Percentiles rank a stretch among this genome's conserved stretches.
Conservation (phyloP, 1,140 invertebrate genomes). For the Prorops nasuta region DNA sequence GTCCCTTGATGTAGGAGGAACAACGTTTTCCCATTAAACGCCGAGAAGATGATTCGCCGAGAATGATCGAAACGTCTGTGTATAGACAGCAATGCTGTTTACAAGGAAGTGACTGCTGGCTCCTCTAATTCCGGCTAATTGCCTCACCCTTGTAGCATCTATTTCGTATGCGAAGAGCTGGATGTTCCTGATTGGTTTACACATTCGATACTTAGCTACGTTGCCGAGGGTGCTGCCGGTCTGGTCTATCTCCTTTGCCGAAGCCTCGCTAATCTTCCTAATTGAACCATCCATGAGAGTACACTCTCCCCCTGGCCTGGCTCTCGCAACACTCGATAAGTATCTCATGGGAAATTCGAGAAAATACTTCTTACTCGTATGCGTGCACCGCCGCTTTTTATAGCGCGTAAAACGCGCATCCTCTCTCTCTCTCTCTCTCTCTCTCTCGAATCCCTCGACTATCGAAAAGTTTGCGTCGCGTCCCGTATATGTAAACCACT, state of each 20-base stretch:
- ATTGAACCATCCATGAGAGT: slow-evolving; percentile 14
- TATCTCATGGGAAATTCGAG: too few species aligned
- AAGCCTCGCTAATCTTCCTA: slow-evolving; percentile 29
- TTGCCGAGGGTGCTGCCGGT: background rate
- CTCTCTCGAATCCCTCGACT: background rate
- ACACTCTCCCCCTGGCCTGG: too few species aligned
- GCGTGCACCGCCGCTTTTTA: background rate
- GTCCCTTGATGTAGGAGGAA: too few species aligned
- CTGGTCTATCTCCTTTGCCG: slow-evolving; percentile 21
- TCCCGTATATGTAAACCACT: too few species aligned
- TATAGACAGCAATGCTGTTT: too few species aligned
- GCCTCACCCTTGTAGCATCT: background rate
- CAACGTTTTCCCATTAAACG: too few species aligned
- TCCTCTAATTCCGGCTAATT: slow-evolving; percentile 38
- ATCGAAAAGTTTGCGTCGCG: background rate
- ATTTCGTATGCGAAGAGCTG: background rate
- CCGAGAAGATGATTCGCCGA: slow-evolving; percentile 10
- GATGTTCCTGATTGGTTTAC: slow-evolving; percentile 14
- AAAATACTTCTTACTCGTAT: too few species aligned
- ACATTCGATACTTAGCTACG: slow-evolving; percentile 21
- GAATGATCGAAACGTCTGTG: background rate
- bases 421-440: background rate
- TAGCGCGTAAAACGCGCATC: background rate
- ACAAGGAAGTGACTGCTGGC: slow-evolving; percentile 24
- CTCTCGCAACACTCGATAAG: too few species aligned